Evolutionary conservation across 2,113 vertebrate species (phyloP), one percentile per base, ranked within the genome.

Genomic region (Clupea harengus): DNA sequence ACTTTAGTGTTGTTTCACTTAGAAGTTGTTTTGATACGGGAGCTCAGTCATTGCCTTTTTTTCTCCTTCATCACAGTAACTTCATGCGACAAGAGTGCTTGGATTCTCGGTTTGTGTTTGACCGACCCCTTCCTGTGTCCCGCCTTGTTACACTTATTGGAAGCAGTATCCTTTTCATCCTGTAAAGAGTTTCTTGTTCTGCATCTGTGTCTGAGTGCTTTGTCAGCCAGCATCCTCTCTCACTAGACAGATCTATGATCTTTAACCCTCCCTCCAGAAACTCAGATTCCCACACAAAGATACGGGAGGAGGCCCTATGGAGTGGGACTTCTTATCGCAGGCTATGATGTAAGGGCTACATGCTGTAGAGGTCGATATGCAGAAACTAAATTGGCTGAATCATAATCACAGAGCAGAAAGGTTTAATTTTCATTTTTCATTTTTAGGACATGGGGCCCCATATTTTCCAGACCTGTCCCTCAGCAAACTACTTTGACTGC

Each of bases 51-150:
- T 28, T 78, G 72, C 13, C 3, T 32, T 83, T 17, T n/a, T 72
- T 82, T 82, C 45, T 28, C 0, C 64, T 18, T 3, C 17, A 0
- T 64, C 83, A 45, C n/a, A 96, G 98, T 92, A 99, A 99, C 94
- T 99, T 99, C 94, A 99, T 99, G 98, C 97, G 98, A 86, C 98
- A 99, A 92, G 98, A 99, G 90, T 99, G 98, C 93, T 94, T 99
- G 95, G 98, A 99, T 94, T 99, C 98, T 25, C 96, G 97, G 89
- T 99, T 99, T 87, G 98, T 99, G 84, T 99, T 99, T 87, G 98
- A 99, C 89, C 95, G 98, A 57, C 97, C 98, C 57, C 97, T 99
- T 86, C 98, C 98, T 15, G 94, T 97, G 15, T 99, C 98, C 64
- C 97, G 98, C 17, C 96, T 99, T 22, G 98, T 99, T 46, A 94